Evolutionary conservation across 2,113 vertebrate species (phyloP), one percentile per base, ranked within the genome.

Genomic region (Apeltes quadracus): DNA sequence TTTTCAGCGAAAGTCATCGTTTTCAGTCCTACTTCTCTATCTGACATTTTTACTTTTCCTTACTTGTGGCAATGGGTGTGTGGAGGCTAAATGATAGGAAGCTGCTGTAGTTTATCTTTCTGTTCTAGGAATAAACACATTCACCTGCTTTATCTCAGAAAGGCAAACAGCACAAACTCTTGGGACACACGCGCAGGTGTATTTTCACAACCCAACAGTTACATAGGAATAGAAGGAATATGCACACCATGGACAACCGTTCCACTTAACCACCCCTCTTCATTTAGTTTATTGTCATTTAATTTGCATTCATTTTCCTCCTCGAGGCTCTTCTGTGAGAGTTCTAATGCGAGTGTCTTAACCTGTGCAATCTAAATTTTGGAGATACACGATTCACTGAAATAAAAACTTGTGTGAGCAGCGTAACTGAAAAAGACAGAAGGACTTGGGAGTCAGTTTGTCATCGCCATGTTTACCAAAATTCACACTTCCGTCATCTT

Each of bases 81-180:
- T 69, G 22, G 15, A 70, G 32, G 32, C 51, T 62, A 14, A 67
- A 78, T 43, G 55, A 41, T n/a, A 63, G 34, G 38, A 71, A 57
- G 55, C 54, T 62, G 64, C 64, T 53, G 20, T 41, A 27, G 44
- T 11, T 69, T 69, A 29, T 23, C 41, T 51, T 25, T 5, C 22
- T 6, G 38, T 44, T 63, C 25, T 22, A 5, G 43, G 18, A 13
- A 63, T 34, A 39, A 12, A 53, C 43, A 41, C 3, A 38, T 23
- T 44, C 63, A 58, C 48, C 55, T 36, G 11, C 22, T 50, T 59
- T 46, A 50, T 58, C 70, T 61, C 61, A 64, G 14, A 63, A 18
- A 61, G 13, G 58, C 36, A 22, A 22, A 32, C 0, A 12, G 29
- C 8, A 57, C 36, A 72, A 66, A 38, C 20, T 27, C 7, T 10